Percentiles rank a stretch among this genome's conserved stretches.
These are phyloP conservation scores for Rallus crepitans DNA, from an alignment of 2,797 vertebrate genomes.

Conservation along the genomic window DNA sequence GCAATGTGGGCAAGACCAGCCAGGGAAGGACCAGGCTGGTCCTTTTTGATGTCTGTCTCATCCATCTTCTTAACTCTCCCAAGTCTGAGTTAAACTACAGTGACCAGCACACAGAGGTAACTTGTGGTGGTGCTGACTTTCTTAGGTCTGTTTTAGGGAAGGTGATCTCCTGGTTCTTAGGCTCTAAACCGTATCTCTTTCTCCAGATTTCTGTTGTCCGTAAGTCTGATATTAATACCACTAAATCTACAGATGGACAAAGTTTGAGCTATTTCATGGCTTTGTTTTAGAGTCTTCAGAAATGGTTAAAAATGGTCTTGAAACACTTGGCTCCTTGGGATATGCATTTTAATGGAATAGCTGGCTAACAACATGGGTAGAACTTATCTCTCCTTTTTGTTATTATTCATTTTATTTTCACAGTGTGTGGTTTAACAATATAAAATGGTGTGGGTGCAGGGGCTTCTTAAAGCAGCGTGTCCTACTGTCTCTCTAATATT, in stretches of 20 bases:
- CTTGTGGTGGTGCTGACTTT: background rate
- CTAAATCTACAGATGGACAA: background rate
- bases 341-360: background rate
- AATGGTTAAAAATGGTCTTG: background rate
- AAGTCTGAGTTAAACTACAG: background rate
- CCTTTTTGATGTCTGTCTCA: background rate
- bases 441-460: background rate
- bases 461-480: background rate
- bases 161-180: background rate
- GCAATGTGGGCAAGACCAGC: background rate
- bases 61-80: background rate
- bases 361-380: background rate
- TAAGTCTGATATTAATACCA: background rate
- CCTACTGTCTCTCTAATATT: background rate
- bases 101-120: background rate
- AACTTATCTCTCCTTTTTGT: background rate
- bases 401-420: background rate
- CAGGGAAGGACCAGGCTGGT: background rate
- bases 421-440: background rate
- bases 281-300: background rate
- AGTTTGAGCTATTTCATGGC: background rate
- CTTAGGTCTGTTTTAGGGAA: background rate
- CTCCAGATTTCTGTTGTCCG: background rate
- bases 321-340: background rate
- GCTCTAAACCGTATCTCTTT: background rate